Base-by-base conservation (phyloP, 2,113 vertebrate genomes). In the Pavo muticus region DNA sequence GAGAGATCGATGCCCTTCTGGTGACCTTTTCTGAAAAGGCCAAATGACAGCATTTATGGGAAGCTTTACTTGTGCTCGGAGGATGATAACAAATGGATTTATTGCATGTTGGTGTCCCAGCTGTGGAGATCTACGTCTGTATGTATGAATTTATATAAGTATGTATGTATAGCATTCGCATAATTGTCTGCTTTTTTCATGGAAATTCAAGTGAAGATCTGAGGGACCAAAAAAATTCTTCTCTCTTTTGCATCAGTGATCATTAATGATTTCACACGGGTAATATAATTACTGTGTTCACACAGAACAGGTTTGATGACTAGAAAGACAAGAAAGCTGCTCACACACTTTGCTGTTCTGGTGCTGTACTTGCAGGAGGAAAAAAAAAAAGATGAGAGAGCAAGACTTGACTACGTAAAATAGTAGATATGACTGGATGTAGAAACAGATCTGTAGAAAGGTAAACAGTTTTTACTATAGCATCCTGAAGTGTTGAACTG, bases 1-100 rank as follows among this genome's bases (percentile, higher is more conserved):
- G 90, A 91, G 95, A 91, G 82, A 95, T 89, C 68, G 0, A 96
- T 95, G 91, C 89, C 91, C 82, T 97, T 97, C 92, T 20, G 77
- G 54, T 95, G 91, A 94, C 89, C 88, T 96, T 95, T 87, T 47
- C 81, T 72, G 89, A 79, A 96, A 95, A 95, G 89, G 93, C 95
- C 84, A 91, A 91, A 80, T 83, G 81, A 89, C 89, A 95, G 27
- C 71, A 50, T 90, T 68, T 85, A 39, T 91, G 56, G 81, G 71
- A 71, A 92, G 84, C 37, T 90, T 94, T 73, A 60, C 71, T 37
- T 67, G n/a, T 80, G 42, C 72, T 90, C 42, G 50, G 84, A 68
- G 42, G 68, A 91, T 54, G 68, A 80, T 94, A 91, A 50, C 54
- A 82, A 94, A 94, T 91, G 71, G 71, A 25, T 92, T 92, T 92